These are phyloP conservation scores for Tinea semifulvella DNA, from an alignment of 2,888 invertebrate genomes.

Conservation along the genomic window DNA sequence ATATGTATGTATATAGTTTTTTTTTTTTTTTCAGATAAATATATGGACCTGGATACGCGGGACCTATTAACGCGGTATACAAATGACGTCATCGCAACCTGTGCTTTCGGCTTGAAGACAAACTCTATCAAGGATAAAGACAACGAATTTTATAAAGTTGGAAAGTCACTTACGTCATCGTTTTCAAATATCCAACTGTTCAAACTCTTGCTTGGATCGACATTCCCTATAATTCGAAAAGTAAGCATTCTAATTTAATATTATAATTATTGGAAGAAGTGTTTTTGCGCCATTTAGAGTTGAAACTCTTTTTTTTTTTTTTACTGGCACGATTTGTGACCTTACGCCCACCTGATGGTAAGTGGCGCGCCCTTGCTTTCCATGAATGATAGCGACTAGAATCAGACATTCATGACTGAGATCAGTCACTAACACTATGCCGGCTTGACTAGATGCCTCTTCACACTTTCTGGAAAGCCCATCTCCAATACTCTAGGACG, in stretches of 20 bases:
- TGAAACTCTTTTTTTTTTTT: no score
- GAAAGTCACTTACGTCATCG: constrained; percentile 1
- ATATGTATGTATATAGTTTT: no score
- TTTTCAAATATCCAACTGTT: background rate
- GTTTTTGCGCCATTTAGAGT: no score
- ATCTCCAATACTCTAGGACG: no score
- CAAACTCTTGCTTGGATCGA: background rate
- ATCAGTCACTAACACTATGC: no score
- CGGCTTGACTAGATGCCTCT: no score
- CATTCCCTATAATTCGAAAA: constrained; percentile 10
- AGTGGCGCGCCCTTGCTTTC: no score
- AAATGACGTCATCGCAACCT: constrained; percentile 68
- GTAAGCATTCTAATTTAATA: background rate
- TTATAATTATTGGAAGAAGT: background rate
- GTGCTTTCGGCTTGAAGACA: constrained; percentile 63
- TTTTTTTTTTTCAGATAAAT: constrained; percentile 6
- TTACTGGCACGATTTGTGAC: no score
- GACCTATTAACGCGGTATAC: constrained; percentile 61
- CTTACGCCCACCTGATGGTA: no score
- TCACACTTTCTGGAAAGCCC: no score
- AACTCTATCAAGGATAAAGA: constrained; percentile 60
- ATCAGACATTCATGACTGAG: no score
- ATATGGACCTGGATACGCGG: constrained; percentile 33
- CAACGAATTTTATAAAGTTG: constrained; percentile 57
- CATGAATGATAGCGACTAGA: no score